phyloP scores from a whole-genome alignment of 2,113 vertebrate genomes.

The Lonchura striata region DNA sequence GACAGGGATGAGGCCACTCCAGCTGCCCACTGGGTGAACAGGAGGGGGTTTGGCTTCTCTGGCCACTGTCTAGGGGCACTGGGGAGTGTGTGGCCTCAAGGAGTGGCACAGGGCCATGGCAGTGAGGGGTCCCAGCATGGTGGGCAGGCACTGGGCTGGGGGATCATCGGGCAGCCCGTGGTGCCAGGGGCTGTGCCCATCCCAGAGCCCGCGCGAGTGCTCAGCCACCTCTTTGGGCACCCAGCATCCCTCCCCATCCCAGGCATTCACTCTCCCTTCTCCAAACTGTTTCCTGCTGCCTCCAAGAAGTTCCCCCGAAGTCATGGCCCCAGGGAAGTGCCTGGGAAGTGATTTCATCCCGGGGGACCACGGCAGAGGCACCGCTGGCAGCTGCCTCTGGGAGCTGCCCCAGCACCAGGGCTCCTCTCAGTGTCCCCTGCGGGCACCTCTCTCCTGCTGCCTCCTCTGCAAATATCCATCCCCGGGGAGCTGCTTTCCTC shows the following conservation, averaged over 20 bases:
- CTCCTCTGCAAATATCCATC: neutral
- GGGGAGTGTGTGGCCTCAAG: neutral
- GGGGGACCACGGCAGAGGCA: rapidly evolving
- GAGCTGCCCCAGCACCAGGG: neutral
- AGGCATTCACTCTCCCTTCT: neutral
- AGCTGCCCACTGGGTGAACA: rapidly evolving
- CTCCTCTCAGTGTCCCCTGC: neutral
- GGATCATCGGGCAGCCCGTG: rapidly evolving
- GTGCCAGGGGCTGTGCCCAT: neutral
- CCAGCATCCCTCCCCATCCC: neutral
- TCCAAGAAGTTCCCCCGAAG: rapidly evolving
- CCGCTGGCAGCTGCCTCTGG: neutral
- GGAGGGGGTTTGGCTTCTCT: neutral
- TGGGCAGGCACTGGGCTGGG: neutral
- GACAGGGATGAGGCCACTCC: rapidly evolving
- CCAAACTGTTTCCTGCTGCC: neutral
- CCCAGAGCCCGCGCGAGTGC: rapidly evolving
- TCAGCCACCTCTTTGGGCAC: no score
- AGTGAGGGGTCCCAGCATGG: rapidly evolving
- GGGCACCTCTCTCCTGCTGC: neutral
- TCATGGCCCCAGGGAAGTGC: neutral
- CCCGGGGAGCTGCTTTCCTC: neutral
- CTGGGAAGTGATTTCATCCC: neutral
- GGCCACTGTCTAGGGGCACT: rapidly evolving
- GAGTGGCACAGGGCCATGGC: no score